Base-by-base conservation (phyloP, 2,113 vertebrate species). In the Malurus cyaneus region DNA sequence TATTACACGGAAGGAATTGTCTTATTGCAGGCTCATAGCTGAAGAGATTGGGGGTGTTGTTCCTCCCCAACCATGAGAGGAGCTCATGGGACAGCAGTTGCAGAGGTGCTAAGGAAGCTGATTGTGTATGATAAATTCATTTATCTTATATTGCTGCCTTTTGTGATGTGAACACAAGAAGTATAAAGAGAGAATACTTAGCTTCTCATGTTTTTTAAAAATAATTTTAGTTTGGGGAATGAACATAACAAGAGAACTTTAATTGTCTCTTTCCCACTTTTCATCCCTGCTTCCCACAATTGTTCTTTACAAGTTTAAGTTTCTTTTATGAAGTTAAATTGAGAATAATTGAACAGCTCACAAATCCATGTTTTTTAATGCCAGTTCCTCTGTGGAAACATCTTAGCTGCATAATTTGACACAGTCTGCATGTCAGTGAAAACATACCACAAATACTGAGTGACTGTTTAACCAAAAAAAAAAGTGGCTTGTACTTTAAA, bases 391-490 rank as follows among this genome's bases (percentile, higher is more conserved):
- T 60, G 64, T 94, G 67, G 56, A 92, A 94, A 61, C 25, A 77
- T 47, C 12, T 76, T 89, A 94, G 67, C 60, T 92, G 52, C 41
- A 70, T 69, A 80, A 89, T 93, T 91, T 86, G 60, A 77, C 72
- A 76, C 53, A 54, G 60, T 47, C 70, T 86, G 64, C 65, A 80
- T 0, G 4, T 77, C 71, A 93, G 24, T 66, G 66, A 66, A 94
- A 91, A 86, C 59, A 93, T 66, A 73, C 52, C 81, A 73, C 87
- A 96, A 88, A 93, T 86, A 86, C 53, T 17, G 59, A 77, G 79
- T 32, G 59, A 78, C 41, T 89, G 60, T 88, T 92, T 96, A 92
- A 95, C 24, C 11, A 54, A 54, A 77, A 92, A 95, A 95, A 90
- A 80, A 36, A 1, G 6, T 31, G 50, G 32, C 49, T 31, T 80